Evolutionary conservation across 92 coral and sea anemone species (phyloP), one percentile per base, ranked within the genome.

Genomic region (Palythoa grandis): DNA sequence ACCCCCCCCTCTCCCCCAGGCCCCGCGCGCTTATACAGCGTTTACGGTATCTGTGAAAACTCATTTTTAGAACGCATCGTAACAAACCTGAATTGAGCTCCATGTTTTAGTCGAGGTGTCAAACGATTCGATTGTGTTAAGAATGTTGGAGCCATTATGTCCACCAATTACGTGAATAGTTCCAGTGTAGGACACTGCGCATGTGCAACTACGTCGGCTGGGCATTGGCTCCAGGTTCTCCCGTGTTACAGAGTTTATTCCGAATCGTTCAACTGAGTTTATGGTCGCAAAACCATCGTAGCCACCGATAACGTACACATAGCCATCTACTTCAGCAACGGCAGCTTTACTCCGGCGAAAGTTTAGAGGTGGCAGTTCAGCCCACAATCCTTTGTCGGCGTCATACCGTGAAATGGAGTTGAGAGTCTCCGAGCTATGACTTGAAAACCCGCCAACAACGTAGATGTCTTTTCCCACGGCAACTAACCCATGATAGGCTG

Each of bases 191-290:
- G 73, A 43, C 37, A 80, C 85, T 66, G 85, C 85, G 60, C 85
- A 80, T 48, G 74, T 68, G 85, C 85, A 80, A 35, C 85, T 80
- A 11, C 85, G 85, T 47, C 85, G 73, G 22, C 85, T 80, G 6
- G 85, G 85, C 85, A 80, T 80, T 80, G 85, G 74, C 20, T 80
- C 60, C 85, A 80, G 20, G 85, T 80, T 80, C 50, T 80, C 85
- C 58, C 74, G 60, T 29, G n/a, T 5, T 19, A 7, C 43, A 3
- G 85, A 65, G 43, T 65, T 80, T 14, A 67, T 15, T 9, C 74
- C 74, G 52, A 80, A 80, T 25, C 85, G 54, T 25, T 80, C 85
- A 50, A 80, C 85, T 14, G 85, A 80, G 85, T 80, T 80, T 29
- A 80, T 80, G 56, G 85, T 66, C 11, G 74, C 85, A 80, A 80